phyloP scores from a whole-genome alignment of 2,797 vertebrate species.

The Pseudochaenichthys georgianus region DNA sequence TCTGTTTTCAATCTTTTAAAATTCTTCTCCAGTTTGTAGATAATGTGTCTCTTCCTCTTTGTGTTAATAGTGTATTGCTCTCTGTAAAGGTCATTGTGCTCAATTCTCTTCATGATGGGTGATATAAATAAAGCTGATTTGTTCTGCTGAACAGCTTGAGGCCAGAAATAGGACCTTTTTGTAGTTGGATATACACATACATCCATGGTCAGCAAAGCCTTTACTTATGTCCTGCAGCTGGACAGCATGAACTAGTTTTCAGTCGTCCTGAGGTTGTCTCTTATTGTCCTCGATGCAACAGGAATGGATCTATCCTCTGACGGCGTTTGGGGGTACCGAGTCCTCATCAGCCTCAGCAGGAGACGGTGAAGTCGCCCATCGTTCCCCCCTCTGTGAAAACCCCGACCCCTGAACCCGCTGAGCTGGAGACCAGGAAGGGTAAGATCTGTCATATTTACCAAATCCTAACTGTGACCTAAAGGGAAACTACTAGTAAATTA shows the following conservation, averaged over 20 bases:
- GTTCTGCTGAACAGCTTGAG: background rate
- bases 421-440: constrained; percentile 98
- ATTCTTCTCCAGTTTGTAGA: no score
- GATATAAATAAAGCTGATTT: no score
- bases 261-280: background rate
- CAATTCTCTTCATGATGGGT: no score
- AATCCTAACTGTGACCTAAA: no score
- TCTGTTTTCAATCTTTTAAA: no score
- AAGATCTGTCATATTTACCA: constrained; percentile 5
- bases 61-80: no score
- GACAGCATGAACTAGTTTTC: background rate
- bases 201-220: background rate
- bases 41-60: no score
- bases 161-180: background rate
- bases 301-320: constrained; percentile 98
- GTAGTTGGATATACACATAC: background rate
- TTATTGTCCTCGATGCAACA: constrained; percentile 51
- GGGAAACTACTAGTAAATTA: no score
- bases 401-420: constrained; percentile 95
- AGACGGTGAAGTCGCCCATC: constrained; percentile 94
- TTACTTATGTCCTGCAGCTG: background rate
- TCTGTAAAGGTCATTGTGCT: no score
- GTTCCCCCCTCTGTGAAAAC: constrained; percentile 96
- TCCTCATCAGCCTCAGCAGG: constrained; percentile 96
- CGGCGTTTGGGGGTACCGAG: constrained; percentile 95